These are phyloP conservation scores for Poeciliopsis infans DNA, from an alignment of 2,797 vertebrate species.

Conservation along the genomic window DNA sequence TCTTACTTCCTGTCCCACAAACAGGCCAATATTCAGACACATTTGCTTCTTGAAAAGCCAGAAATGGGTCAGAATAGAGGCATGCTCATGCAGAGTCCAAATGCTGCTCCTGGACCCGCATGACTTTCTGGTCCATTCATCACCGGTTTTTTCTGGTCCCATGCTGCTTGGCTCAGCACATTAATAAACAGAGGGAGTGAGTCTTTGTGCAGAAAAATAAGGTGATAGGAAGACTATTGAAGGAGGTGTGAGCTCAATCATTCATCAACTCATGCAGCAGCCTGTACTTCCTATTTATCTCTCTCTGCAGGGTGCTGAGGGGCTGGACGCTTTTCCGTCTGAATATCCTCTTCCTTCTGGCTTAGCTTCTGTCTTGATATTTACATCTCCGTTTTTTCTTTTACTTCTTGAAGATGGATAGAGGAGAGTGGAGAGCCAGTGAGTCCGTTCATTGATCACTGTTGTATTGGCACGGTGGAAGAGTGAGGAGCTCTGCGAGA, in stretches of 20 bases:
- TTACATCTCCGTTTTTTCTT: conserved; percentile 36
- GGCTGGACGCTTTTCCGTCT: conserved; percentile 31
- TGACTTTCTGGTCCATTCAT: conserved; percentile 62
- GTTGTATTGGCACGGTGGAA: conserved; percentile 47
- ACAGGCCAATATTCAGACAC: conserved; percentile 25
- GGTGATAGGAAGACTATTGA: conserved; percentile 54
- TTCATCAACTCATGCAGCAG: conserved; percentile 61
- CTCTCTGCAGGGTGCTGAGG: conserved; percentile 53
- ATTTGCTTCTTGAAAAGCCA: conserved; percentile 24
- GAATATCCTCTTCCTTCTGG: conserved; percentile 39
- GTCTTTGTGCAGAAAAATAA: conserved; percentile 54
- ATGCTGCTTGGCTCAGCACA: conserved; percentile 62
- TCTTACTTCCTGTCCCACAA: conserved; percentile 19
- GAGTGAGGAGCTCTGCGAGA: conserved; percentile 45
- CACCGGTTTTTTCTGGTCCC: conserved; percentile 55
- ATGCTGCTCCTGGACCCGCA: conserved; percentile 35
- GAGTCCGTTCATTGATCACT: conserved; percentile 60
- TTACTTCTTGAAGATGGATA: conserved; percentile 61
- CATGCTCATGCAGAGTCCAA: conserved; percentile 27
- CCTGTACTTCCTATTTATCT: conserved; percentile 57
- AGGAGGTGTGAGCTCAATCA: conserved; percentile 61
- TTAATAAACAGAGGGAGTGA: conserved; percentile 67
- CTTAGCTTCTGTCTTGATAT: conserved; percentile 31
- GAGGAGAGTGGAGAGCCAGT: conserved; percentile 57
- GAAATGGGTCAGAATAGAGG: conserved; percentile 11